Evolutionary conservation across 2,113 vertebrate genomes (phyloP).

Genomic region (Felis chaus): DNA sequence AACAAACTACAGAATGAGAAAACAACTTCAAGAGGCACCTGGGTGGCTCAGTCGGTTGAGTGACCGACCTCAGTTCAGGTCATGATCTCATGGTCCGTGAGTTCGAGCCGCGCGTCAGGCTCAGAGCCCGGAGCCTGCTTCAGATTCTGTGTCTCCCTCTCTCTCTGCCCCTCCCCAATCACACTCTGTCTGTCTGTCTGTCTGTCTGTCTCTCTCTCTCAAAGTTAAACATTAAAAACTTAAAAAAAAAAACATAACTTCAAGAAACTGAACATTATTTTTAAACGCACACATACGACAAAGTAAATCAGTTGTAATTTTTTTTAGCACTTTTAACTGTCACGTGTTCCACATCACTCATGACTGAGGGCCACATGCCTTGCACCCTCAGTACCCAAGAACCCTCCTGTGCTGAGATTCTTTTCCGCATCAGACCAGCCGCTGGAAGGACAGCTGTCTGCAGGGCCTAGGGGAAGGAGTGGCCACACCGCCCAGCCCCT

Average conservation of each 20-base stretch:
- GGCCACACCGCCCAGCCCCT: neutral
- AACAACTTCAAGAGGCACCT: too few species aligned
- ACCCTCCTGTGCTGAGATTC: neutral
- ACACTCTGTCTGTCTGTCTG: too few species aligned
- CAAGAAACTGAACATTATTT: neutral
- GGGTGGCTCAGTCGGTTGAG: too few species aligned
- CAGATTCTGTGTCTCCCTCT: too few species aligned
- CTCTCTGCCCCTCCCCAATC: too few species aligned
- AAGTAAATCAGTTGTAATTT: neutral
- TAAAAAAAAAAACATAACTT: neutral
- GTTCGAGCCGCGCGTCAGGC: rapidly evolving
- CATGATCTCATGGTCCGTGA: too few species aligned
- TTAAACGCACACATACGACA: neutral
- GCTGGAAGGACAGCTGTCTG: neutral
- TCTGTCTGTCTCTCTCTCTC: too few species aligned
- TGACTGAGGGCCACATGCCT: neutral
- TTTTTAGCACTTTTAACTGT: neutral
- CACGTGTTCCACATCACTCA: neutral
- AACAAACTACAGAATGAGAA: neutral
- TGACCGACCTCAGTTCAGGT: too few species aligned
- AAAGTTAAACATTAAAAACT: too few species aligned
- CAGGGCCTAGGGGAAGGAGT: neutral
- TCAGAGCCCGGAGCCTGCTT: too few species aligned
- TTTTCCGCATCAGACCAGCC: neutral
- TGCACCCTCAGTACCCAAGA: neutral